These are phyloP conservation scores for Drosophila testacea DNA, from an alignment of 2,888 invertebrate genomes.

Conservation along the genomic window DNA sequence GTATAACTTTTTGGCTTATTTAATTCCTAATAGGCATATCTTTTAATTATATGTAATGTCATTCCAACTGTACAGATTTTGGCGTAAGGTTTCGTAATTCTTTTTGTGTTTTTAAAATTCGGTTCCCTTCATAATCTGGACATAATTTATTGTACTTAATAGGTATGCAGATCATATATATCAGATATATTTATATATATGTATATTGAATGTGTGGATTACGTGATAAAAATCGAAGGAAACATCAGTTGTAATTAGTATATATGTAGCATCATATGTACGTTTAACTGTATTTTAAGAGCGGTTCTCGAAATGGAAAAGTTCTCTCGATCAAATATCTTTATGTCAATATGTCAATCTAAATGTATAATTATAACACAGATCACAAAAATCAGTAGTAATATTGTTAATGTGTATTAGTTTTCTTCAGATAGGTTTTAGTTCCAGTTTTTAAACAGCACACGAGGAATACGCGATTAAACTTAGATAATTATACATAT, in stretches of 20 bases:
- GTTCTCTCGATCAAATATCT: constrained; percentile 3
- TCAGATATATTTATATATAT: constrained; percentile 22
- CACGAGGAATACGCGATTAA: constrained; percentile 59
- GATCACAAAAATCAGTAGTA: constrained; percentile 71
- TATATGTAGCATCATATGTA: constrained; percentile 12
- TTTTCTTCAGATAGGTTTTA: constrained; percentile 30
- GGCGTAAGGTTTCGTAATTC: constrained; percentile 16
- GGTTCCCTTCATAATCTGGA: constrained; percentile 20
- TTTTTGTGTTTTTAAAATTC: constrained; percentile 24
- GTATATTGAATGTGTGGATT: constrained; percentile 34
- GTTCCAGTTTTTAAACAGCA: constrained; percentile 38
- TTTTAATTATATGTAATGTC: constrained; percentile 1
- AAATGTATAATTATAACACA: constrained; percentile 70
- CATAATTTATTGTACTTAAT: constrained; percentile 72
- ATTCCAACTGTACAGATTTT: constrained; percentile 51
- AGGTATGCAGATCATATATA: constrained; percentile 59
- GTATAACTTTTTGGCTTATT: constrained; percentile 31
- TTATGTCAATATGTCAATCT: constrained; percentile 28
- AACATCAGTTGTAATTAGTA: constrained; percentile 59
- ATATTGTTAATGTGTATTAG: constrained; percentile 26
- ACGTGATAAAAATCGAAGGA: constrained; percentile 58
- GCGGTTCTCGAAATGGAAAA: constrained; percentile 11
- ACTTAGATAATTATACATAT: constrained; percentile 13
- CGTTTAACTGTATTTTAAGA: constrained; percentile 21
- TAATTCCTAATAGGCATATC: constrained; percentile 34